Evolutionary conservation across 2,888 invertebrate genomes (phyloP).

Genomic region (Halictus quadricinctus): DNA sequence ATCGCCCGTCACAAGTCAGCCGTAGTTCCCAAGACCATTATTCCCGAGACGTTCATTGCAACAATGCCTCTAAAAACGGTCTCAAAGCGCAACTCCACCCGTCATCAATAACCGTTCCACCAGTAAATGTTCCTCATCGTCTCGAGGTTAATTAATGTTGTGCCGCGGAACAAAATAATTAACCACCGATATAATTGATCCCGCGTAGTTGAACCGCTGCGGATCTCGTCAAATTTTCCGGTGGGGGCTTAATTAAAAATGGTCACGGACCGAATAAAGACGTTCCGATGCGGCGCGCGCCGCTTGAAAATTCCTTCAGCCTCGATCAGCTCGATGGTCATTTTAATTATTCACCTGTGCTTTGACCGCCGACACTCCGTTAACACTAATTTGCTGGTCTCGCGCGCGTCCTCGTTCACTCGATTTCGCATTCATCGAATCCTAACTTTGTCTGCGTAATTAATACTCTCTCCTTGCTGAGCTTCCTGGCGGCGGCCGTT

Average conservation of each 20-base stretch:
- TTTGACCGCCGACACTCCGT: conserved; percentile 45
- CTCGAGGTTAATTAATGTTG: conserved; percentile 16
- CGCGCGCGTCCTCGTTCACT: neutral
- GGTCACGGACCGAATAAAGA: neutral
- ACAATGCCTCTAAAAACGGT: neutral
- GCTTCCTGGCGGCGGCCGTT: too few species aligned
- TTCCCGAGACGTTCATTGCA: conserved; percentile 3
- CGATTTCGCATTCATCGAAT: conserved; percentile 18
- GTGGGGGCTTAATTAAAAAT: conserved; percentile 26
- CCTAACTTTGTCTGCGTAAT: conserved; percentile 21
- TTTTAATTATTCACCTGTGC: conserved; percentile 48
- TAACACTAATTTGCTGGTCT: conserved; percentile 42
- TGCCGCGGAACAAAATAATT: neutral
- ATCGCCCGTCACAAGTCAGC: conserved; percentile 1
- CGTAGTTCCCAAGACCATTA: conserved; percentile 23
- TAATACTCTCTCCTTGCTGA: conserved; percentile 8
- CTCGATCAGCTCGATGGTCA: conserved; percentile 13
- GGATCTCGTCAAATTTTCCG: neutral
- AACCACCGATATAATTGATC: neutral
- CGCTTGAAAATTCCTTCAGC: conserved; percentile 27
- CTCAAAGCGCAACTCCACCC: neutral
- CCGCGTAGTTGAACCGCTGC: neutral
- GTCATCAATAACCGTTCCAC: neutral
- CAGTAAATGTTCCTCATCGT: neutral
- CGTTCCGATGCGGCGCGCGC: neutral